Evolutionary conservation across 2,888 invertebrate species (phyloP).

Genomic region (Crematogaster levior): DNA sequence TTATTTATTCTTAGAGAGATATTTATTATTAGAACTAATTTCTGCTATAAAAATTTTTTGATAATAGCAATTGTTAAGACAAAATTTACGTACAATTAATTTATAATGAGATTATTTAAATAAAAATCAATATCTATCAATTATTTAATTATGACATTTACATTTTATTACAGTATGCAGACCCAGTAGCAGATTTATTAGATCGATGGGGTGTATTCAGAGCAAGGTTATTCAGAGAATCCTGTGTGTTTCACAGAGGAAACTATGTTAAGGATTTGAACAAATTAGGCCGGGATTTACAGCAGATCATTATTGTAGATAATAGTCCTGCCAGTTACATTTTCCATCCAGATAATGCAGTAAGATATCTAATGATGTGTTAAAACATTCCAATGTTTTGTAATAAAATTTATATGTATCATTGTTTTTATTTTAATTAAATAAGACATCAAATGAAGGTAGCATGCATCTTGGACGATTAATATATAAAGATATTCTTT

Average conservation of each 20-base stretch:
- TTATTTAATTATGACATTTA: constrained; percentile 12
- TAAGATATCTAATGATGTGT: constrained; percentile 87
- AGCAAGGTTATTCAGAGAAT: constrained; percentile 98
- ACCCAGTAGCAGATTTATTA: constrained; percentile 99
- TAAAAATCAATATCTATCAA: background rate
- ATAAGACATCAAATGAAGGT: background rate
- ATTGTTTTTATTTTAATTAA: constrained; percentile 30
- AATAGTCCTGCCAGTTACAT: constrained; percentile 99
- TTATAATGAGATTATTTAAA: background rate
- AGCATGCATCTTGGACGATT: background rate
- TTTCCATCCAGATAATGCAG: constrained; percentile 99
- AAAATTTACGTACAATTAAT: background rate
- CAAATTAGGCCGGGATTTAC: constrained; percentile 97
- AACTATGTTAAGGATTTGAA: constrained; percentile 99
- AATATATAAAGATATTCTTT: constrained; percentile 42
- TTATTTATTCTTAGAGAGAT: background rate
- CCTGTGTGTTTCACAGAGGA: constrained; percentile 99
- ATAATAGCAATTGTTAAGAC: background rate
- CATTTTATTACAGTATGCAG: constrained; percentile 92
- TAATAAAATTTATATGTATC: background rate
- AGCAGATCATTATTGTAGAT: constrained; percentile 99
- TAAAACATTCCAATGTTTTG: background rate
- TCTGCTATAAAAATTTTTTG: background rate
- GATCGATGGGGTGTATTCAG: constrained; percentile 99
- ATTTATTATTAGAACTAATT: background rate